Evolutionary conservation across 2,797 vertebrate species (phyloP).

Genomic region (Microctenopoma lineatum): DNA sequence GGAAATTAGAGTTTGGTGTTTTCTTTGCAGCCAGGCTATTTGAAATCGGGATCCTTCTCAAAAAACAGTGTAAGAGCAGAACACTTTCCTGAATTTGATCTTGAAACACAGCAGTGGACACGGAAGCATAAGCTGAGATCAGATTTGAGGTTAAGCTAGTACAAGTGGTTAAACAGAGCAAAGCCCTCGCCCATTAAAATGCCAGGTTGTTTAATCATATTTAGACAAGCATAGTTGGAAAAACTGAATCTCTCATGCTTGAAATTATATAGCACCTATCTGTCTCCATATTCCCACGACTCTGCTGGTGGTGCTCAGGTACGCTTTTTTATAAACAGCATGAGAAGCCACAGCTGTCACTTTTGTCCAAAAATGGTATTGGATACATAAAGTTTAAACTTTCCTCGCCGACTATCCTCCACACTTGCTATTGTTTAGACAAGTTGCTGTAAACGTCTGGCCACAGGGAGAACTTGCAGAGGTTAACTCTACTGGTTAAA

Average conservation of each 20-base stretch:
- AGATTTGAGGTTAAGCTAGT: slow-evolving; percentile 39
- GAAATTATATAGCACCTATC: neutral
- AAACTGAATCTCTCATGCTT: neutral
- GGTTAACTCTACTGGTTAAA: slow-evolving; percentile 58
- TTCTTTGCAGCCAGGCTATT: slow-evolving; percentile 35
- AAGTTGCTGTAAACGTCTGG: slow-evolving; percentile 73
- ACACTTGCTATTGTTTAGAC: slow-evolving; percentile 77
- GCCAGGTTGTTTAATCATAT: slow-evolving; percentile 10
- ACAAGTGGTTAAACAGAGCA: slow-evolving; percentile 26
- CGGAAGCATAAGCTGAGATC: slow-evolving; percentile 21
- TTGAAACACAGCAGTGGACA: slow-evolving; percentile 20
- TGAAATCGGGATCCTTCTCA: slow-evolving; percentile 51
- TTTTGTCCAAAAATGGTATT: slow-evolving; percentile 64
- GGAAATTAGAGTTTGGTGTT: slow-evolving; percentile 51
- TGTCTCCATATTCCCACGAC: neutral
- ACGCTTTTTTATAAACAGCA: slow-evolving; percentile 24
- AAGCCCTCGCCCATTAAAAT: slow-evolving; percentile 1
- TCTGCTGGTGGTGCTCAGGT: slow-evolving; percentile 23
- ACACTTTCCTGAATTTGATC: slow-evolving; percentile 32
- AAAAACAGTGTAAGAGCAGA: slow-evolving; percentile 23
- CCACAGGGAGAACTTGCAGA: slow-evolving; percentile 56
- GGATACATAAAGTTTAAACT: slow-evolving; percentile 48
- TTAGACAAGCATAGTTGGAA: neutral
- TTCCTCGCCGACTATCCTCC: slow-evolving; percentile 45
- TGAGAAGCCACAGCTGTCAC: slow-evolving; percentile 66